Base-by-base conservation (phyloP, 2,113 vertebrate species). In the Myrmophylax atrothorax region DNA sequence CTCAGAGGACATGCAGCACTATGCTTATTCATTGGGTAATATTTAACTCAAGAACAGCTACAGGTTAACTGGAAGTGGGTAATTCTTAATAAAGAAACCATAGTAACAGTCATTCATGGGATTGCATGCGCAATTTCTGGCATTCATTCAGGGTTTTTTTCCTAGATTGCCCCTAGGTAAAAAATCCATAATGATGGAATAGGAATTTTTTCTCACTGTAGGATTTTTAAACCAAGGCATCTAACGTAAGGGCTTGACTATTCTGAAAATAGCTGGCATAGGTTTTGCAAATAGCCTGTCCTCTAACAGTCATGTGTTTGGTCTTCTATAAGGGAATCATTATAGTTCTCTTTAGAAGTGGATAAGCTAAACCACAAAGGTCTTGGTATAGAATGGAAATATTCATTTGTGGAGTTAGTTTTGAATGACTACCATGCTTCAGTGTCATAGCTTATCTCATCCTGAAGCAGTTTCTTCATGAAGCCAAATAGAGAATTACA, bases 21-120 rank as follows among this genome's bases (percentile, higher is more conserved):
- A 18, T 18, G 44, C 80, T 93, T 90, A 74, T 52, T 86, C 37
- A 49, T 20, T 68, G 52, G 66, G 52, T 94, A 94, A 96, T 94
- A 46, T 82, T 93, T 96, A 97, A 94, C 83, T 60, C 40, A 77
- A 55, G 46, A 74, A 46, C 19, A 70, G 66, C 89, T 84, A 53
- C 56, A 75, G 75, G n/a, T 56, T 89, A 76, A 38, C 56, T 56
- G 91, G 49, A 83, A 93, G 56, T 86, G 52, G 18, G 23, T 72
- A 60, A 59, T 72, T 93, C 64, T 88, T 92, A 82, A 40, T 75
- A 56, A 74, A 66, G 79, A 84, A 95, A 87, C 85, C 16, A 59
- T 42, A 44, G 70, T 31, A 93, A 91, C 82, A 83, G 33, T 69
- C 20, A 50, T 47, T 18, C 47, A 33, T 78, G 64, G 44, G 69